Evolutionary conservation across 2,888 invertebrate species (phyloP), one percentile per base, ranked within the genome.

Genomic region (Spilarctia lutea): DNA sequence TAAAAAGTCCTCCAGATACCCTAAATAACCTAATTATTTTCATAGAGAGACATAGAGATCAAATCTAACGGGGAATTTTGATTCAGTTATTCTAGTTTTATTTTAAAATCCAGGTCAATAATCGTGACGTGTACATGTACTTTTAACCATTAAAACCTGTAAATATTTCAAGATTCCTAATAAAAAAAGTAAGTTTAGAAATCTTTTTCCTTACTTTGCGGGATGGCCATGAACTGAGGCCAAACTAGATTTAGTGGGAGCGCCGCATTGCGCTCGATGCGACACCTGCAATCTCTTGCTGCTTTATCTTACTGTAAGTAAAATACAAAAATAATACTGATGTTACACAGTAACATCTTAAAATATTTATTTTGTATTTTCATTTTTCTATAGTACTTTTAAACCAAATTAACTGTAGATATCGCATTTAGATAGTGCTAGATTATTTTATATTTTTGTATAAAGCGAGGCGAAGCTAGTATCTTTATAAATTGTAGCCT

Each of bases 181-280:
- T 8, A 68, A 24, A 71, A 27, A 30, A 18, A 39, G 35, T 35
- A 52, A 67, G 35, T 66, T 45, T 71, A 75, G 67, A 69, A 73
- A 78, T 77, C 68, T 81, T 75, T 16, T 74, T 80, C 81, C 79
- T 83, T 81, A 79, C 79, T 81, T 79, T 67, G 68, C 67, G 74
- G 78, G 69, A 65, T 79, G 82, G 84, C 90, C 91, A 80, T 92
- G 92, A 90, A 93, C 90, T 90, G 93, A 92, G 93, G 92, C 92
- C 93, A 91, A 85, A 87, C 85, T 88, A 90, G 89, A 91, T 89
- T 90, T 89, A 87, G 91, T 89, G 81, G 87, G 85, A 85, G 89
- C 90, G 87, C 93, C 94, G 95, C 95, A 95, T 87, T 95, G 95
- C 95, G 95, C 92, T 87, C 89, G 85, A 83, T 93, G 94, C 94